A percentile compares a stretch with the other conserved stretches of the same genome.
Evolutionary conservation across 2,797 vertebrate genomes (phyloP).

Genomic region (Poecilia velifera): DNA sequence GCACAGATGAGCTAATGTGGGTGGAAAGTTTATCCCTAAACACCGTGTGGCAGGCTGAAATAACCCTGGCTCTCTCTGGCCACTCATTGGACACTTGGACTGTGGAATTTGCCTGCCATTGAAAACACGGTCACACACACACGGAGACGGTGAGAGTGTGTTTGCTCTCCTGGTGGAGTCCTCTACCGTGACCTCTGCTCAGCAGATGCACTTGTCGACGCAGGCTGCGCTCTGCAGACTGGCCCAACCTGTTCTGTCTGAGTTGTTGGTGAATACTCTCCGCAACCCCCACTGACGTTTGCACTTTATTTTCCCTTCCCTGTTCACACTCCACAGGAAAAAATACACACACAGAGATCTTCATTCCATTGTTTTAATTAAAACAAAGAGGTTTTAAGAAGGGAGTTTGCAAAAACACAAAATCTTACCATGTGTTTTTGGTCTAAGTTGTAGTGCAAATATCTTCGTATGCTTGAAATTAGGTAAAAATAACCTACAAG

Average conservation of each 20-base stretch:
- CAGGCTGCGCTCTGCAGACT: constrained; percentile 57
- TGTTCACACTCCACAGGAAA: constrained; percentile 18
- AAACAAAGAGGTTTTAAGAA: constrained; percentile 7
- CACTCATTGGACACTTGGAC: constrained; percentile 50
- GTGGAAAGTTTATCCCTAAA: constrained; percentile 76
- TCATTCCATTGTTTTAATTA: neutral
- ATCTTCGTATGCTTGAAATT: no score
- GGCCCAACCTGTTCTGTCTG: constrained; percentile 72
- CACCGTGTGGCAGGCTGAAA: constrained; percentile 66
- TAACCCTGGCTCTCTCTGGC: constrained; percentile 52
- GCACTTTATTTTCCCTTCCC: constrained; percentile 23
- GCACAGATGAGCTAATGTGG: constrained; percentile 60
- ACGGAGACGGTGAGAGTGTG: constrained; percentile 40
- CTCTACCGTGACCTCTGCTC: constrained; percentile 73
- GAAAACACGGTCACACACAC: constrained; percentile 45
- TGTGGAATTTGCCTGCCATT: constrained; percentile 54
- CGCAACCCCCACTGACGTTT: constrained; percentile 40
- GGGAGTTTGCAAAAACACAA: no score
- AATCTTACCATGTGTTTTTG: no score
- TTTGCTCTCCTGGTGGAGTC: constrained; percentile 67
- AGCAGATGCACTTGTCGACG: constrained; percentile 44
- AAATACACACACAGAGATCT: neutral
- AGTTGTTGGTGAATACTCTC: constrained; percentile 24
- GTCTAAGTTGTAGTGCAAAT: no score
- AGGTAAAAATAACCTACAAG: no score